phyloP scores from a whole-genome alignment of 2,888 invertebrate species.

The Ischnura elegans region DNA sequence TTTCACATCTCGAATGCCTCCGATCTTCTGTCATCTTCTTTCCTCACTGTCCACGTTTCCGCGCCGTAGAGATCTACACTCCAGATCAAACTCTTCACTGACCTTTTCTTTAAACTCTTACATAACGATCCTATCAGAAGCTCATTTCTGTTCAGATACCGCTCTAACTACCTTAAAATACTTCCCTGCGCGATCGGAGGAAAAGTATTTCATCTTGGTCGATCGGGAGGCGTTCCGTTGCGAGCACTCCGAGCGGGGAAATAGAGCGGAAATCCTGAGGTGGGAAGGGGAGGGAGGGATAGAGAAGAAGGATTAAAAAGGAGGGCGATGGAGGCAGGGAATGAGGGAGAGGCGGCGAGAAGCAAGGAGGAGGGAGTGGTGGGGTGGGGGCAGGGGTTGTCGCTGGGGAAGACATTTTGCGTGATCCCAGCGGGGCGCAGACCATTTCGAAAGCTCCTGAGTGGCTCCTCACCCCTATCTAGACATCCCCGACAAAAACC shows the following conservation, averaged over 20 bases:
- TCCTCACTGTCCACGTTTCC: too few relatives aligned
- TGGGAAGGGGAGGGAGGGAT: background rate
- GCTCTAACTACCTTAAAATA: background rate
- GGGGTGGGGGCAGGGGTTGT: conserved; percentile 20
- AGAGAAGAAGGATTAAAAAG: background rate
- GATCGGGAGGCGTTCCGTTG: background rate
- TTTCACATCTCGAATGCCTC: too few relatives aligned
- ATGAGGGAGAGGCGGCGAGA: background rate
- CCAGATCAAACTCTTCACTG: too few relatives aligned
- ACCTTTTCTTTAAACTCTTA: too few relatives aligned
- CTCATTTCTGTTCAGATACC: too few relatives aligned
- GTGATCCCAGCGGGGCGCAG: conserved; percentile 59
- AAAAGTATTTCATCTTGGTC: background rate
- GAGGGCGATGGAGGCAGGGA: background rate
- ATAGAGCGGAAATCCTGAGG: background rate
- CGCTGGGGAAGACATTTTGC: conserved; percentile 65
- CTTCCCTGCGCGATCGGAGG: background rate
- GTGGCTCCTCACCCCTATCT: background rate
- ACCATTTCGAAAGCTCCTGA: conserved; percentile 50
- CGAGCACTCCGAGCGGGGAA: background rate
- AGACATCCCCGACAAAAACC: background rate
- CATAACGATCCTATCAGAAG: too few relatives aligned
- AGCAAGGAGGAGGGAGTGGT: background rate
- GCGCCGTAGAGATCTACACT: too few relatives aligned
- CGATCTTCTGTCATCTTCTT: too few relatives aligned